phyloP scores from a whole-genome alignment of 2,113 vertebrate species.

The Cyphomyrus plagiostoma region DNA sequence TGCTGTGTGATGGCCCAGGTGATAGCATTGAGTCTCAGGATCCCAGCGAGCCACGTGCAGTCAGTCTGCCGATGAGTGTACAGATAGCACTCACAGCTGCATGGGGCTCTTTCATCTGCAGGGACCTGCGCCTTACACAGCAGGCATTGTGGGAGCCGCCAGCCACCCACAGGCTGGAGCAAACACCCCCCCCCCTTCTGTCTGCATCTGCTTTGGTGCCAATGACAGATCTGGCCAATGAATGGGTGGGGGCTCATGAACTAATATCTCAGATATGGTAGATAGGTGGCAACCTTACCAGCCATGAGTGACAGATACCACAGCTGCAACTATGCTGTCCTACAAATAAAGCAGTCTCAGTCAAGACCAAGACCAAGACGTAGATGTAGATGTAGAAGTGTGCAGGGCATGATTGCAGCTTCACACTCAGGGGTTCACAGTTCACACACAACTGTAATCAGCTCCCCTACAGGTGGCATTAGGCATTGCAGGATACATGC shows the following conservation, averaged over 20 bases:
- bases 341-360: neutral
- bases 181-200: neutral
- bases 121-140: slow-evolving; percentile 8
- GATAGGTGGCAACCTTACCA: neutral
- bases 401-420: neutral
- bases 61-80: slow-evolving; percentile 58
- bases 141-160: slow-evolving; percentile 19
- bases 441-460: neutral
- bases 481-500: neutral
- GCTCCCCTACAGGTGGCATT: neutral
- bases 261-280: neutral
- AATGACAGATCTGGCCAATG: neutral
- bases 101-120: slow-evolving; percentile 37
- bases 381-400: neutral
- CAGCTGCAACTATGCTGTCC: neutral
- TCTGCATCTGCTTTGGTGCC: neutral
- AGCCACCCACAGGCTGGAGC: slow-evolving; percentile 7
- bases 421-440: neutral
- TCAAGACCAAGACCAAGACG: neutral
- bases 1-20: slow-evolving; percentile 44
- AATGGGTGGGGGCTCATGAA: neutral
- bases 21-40: slow-evolving; percentile 54
- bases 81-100: slow-evolving; percentile 63
- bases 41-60: slow-evolving; percentile 44
- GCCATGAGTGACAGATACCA: neutral